Conservation (phyloP, 2,797 vertebrate species). For the Lithobates sylvaticus region DNA sequence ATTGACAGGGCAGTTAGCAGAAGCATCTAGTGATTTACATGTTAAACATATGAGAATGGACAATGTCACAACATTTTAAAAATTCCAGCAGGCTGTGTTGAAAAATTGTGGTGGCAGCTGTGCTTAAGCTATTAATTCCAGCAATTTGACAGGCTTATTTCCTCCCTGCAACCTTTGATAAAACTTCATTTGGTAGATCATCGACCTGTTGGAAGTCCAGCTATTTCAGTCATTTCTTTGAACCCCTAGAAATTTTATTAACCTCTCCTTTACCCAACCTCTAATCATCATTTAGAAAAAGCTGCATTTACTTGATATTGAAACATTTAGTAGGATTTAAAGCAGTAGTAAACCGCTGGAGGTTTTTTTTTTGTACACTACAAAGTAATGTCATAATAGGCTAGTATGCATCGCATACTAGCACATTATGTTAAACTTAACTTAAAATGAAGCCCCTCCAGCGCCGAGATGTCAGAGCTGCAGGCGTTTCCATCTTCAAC, state of each 20-base stretch:
- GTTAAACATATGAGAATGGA: slow-evolving; percentile 13
- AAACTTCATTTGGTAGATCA: slow-evolving; percentile 44
- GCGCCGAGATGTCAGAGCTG: too few relatives aligned
- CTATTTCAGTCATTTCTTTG: slow-evolving; percentile 29
- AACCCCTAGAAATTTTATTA: slow-evolving; percentile 43
- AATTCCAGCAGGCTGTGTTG: slow-evolving; percentile 23
- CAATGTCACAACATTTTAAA: slow-evolving; percentile 41
- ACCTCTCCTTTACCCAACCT: slow-evolving; percentile 19
- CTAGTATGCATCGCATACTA: too few relatives aligned
- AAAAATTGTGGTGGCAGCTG: slow-evolving; percentile 32
- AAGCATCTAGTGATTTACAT: slow-evolving; percentile 29
- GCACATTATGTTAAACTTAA: too few relatives aligned
- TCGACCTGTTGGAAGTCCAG: slow-evolving; percentile 33
- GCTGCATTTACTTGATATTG: not conserved
- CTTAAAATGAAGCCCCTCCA: too few relatives aligned
- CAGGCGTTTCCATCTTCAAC: too few relatives aligned
- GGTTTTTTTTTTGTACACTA: too few relatives aligned
- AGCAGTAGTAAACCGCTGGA: too few relatives aligned
- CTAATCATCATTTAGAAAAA: not conserved
- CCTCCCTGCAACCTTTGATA: slow-evolving; percentile 44
- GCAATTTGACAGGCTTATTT: slow-evolving; percentile 44
- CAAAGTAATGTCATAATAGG: too few relatives aligned
- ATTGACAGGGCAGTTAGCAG: slow-evolving; percentile 1
- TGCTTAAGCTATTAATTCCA: slow-evolving; percentile 37
- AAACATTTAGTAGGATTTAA: not conserved